These are phyloP conservation scores for Megalopta genalis DNA, from an alignment of 1,140 invertebrate species.

Conservation along the genomic window DNA sequence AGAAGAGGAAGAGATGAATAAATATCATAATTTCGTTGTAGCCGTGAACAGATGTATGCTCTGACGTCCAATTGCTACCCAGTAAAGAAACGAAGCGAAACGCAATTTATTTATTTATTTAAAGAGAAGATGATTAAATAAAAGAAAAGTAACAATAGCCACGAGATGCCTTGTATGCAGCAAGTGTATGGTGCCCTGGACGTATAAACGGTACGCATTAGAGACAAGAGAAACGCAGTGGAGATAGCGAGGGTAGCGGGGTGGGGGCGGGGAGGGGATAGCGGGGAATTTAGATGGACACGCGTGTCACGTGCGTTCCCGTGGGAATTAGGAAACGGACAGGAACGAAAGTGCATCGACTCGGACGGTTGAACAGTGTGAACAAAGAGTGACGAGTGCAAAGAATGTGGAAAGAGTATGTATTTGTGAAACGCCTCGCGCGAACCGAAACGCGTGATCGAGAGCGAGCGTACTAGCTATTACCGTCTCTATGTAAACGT, in stretches of 20 bases:
- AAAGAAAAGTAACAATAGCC: slow-evolving; percentile 74
- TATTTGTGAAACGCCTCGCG: no score
- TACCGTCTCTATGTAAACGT: slow-evolving; percentile 44
- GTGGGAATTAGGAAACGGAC: slow-evolving; percentile 8
- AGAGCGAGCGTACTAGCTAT: slow-evolving; percentile 33
- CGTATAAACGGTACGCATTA: slow-evolving; percentile 37
- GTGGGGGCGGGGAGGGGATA: no score
- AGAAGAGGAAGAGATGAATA: slow-evolving; percentile 31
- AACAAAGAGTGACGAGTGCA: no score
- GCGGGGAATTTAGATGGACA: no score
- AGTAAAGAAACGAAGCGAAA: slow-evolving; percentile 60
- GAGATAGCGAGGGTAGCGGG: slow-evolving; percentile 28
- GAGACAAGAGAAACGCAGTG: slow-evolving; percentile 17
- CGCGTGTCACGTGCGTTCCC: not conserved
- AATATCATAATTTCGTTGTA: slow-evolving; percentile 60
- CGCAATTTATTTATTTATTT: slow-evolving; percentile 75
- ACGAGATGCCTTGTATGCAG: slow-evolving; percentile 77
- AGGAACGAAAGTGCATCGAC: not conserved
- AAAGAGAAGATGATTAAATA: slow-evolving; percentile 65
- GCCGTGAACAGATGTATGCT: slow-evolving; percentile 62
- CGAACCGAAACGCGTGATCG: slow-evolving; percentile 6
- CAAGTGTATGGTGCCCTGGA: slow-evolving; percentile 71
- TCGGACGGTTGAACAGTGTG: not conserved
- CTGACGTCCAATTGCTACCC: slow-evolving; percentile 71
- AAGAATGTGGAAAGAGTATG: no score